Base-by-base conservation (phyloP, 1,140 invertebrate species). In the Harpegnathos saltator region DNA sequence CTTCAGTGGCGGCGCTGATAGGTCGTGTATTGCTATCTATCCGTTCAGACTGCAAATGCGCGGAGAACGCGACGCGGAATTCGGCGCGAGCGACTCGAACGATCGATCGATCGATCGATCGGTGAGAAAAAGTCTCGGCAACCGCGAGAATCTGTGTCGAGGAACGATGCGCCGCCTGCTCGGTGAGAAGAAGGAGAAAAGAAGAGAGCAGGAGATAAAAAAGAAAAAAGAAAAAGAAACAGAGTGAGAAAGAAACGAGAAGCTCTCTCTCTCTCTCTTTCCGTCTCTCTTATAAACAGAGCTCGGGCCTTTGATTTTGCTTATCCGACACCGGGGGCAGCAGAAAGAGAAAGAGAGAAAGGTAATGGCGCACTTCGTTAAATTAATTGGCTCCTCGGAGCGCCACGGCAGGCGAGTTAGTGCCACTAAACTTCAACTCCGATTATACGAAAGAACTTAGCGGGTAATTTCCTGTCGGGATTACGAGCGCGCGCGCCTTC, bases 351-450 rank as follows among this genome's bases (percentile, higher is more conserved):
- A 11, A 44, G 38, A 72, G 82, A 88, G 83, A 61, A 83, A 86
- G 83, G 77, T 85, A 89, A 90, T 89, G 85, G 85, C 82, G 78
- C 84, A 87, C 87, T 90, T 90, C 87, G 86, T 90, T 90, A 90
- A 90, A 90, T 90, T 90, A 89, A 90, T 90, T 89, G 85, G 89
- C 87, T 87, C 65, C 66, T 74, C 83, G 73, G 65, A 63, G 82
- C 87, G 61, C 85, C 81, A 84, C 82, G 87, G 84, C 82, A n/a
- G 89, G 56, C 82, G 58, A 74, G 86, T 88, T 89, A 89, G 84
- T 89, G 85, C 82, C 87, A 82, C 86, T 88, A 88, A 88, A 88
- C 86, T 88, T 88, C 86, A 87, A 65, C 75, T 82, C 78, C 82
- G 82, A 87, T 88, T 88, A 84, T 86, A 82, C 69, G 82, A 71